Evolutionary conservation across 2,113 vertebrate species (phyloP), one percentile per base, ranked within the genome.

Genomic region (Marmota monax): DNA sequence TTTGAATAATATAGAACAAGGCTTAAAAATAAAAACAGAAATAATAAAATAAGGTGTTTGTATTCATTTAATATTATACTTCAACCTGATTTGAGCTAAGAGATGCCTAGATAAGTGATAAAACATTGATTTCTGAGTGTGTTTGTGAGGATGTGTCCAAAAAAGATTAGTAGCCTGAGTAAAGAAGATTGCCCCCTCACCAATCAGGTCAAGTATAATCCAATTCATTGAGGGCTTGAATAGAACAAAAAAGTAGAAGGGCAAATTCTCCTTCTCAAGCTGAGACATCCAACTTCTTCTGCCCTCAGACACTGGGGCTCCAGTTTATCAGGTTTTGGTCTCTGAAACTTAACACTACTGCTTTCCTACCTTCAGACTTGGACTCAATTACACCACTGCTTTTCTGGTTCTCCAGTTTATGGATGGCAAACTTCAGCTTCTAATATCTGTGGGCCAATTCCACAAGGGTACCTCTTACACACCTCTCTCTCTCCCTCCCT

Each of bases 1-100:
- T 61, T 58, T 96, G 89, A 88, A 32, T 84, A 88, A 88, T 34
- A 69, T 14, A 29, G 20, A 53, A 88, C 25, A 85, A 88, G 17
- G 32, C 34, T 69, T 78, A 69, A 77, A 72, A 42, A 70, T 11
- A 92, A 70, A 89, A 90, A 79, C 79, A 37, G 32, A 14, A 83
- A 34, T 77, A 63, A 80, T 58, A 45, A 78, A 61, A 14, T 61
- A 88, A 83, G 58, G n/a, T 17, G 53, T 69, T 56, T 73, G 34
- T 92, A 23, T 34, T 34, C 32, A 22, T 32, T 45, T 87, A 42
- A 92, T 67, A 65, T 80, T 80, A n/a, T 32, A 20, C 42, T 67
- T 45, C 67, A 82, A 16, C 45, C 34, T 42, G 82, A 32, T 37
- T 42, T 42, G 27, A n/a, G 18, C 34, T n/a, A 63, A 79, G 48